phyloP scores from a whole-genome alignment of 2,888 invertebrate species.

The Hermaeophaga mercurialis region DNA sequence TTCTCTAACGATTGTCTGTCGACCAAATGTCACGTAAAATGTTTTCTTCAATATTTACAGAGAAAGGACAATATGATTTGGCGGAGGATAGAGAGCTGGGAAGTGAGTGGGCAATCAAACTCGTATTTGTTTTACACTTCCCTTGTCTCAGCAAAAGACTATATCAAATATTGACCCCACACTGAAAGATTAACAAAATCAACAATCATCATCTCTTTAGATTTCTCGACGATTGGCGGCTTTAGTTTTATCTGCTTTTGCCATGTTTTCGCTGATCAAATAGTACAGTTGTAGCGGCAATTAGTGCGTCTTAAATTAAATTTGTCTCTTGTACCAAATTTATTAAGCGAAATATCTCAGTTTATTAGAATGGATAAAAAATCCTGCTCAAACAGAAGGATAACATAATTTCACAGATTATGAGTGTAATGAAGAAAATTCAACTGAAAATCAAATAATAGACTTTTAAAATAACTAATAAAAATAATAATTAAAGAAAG shows the following conservation, averaged over 20 bases:
- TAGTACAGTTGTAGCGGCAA: conserved; percentile 11
- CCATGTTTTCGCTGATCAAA: conserved; percentile 12
- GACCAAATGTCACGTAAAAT: conserved; percentile 2
- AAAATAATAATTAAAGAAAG: too few relatives aligned
- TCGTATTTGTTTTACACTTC: conserved; percentile 37
- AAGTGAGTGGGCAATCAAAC: conserved; percentile 33
- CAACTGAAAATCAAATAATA: too few relatives aligned
- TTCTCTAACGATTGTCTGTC: neutral
- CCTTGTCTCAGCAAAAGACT: conserved; percentile 37
- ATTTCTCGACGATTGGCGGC: conserved; percentile 30
- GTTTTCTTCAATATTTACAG: conserved; percentile 24
- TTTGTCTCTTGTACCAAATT: too few relatives aligned
- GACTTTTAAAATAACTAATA: too few relatives aligned
- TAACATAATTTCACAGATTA: too few relatives aligned
- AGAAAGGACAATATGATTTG: conserved; percentile 23
- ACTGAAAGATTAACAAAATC: conserved; percentile 37
- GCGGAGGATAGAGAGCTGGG: conserved; percentile 20
- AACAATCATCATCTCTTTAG: conserved; percentile 35
- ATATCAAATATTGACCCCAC: conserved; percentile 38
- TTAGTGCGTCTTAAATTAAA: neutral
- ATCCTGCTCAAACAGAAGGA: too few relatives aligned
- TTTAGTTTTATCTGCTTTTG: conserved; percentile 21
- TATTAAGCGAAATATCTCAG: too few relatives aligned
- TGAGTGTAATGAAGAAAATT: too few relatives aligned
- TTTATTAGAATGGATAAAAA: too few relatives aligned